Evolutionary conservation across 2,113 vertebrate species (phyloP), one percentile per base, ranked within the genome.

Genomic region (Cichladusa arquata): DNA sequence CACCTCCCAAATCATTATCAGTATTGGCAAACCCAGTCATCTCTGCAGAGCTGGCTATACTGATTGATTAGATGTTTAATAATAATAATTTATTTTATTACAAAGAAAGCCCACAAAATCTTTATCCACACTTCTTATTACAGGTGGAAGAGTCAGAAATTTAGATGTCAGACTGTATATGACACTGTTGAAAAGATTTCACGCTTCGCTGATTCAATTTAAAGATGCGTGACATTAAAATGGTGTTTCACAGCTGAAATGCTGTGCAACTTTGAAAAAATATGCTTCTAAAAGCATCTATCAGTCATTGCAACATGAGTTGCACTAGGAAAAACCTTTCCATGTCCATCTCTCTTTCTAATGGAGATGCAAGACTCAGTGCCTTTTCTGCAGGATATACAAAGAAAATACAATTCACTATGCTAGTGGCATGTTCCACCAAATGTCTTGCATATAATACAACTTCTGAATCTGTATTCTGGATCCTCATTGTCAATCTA

Each of bases 151-250:
- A 42, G 29, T 24, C 50, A 47, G 50, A 85, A 72, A 81, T 57
- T 76, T 4, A 95, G 60, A 53, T 83, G 60, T 91, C 60, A 74
- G 31, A 91, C 26, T 61, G 29, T 8, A 66, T 3, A 42, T 66
- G n/a, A n/a, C 47, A 79, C 34, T 54, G 88, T 76, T 42, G 57
- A 66, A 54, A 85, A 71, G 20, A 91, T 60, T 77, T 80, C 56
- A 88, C 19, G 61, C 48, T 86, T 90, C 3, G 2, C 45, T 48
- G 33, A 67, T 48, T 82, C 29, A 38, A 20, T 42, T 94, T 80
- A 77, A 95, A 90, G 40, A 8, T 23, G 19, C 15, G 20, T 81
- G 61, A 88, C 38, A 86, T 82, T 82, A 85, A 95, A 96, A 96
- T 73, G 51, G 58, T 51, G 20, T 16, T 93, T 36, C 47, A 72